Conservation (phyloP, 2,797 vertebrate species). For the Semotilus atromaculatus region DNA sequence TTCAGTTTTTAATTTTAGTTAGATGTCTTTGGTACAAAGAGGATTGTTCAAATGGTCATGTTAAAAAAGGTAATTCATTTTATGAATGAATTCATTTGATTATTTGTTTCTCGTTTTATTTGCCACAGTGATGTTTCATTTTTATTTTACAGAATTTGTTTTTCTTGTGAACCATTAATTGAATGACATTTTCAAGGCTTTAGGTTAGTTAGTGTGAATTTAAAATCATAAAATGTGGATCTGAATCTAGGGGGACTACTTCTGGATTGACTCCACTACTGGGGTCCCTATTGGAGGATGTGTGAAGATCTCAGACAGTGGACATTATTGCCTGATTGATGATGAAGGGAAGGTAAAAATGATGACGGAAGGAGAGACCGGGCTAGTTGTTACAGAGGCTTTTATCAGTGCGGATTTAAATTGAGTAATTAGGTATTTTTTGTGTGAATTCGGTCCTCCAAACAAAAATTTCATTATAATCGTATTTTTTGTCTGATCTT, state of each 20-base stretch:
- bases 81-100: not conserved
- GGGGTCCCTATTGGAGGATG: constrained; percentile 86
- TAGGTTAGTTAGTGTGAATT: not conserved
- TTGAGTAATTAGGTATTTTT: not conserved
- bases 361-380: not conserved
- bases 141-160: not conserved
- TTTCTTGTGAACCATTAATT: not conserved
- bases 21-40: constrained; percentile 11
- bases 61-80: constrained; percentile 49
- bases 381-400: not conserved
- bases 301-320: constrained; percentile 80
- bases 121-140: not conserved
- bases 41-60: constrained; percentile 36
- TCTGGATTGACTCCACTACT: constrained; percentile 84
- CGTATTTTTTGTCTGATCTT: not conserved
- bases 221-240: constrained; percentile 10
- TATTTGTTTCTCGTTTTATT: not conserved
- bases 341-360: constrained; percentile 90
- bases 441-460: not conserved
- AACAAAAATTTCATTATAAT: not conserved
- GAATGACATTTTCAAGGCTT: not conserved
- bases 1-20: constrained; percentile 1
- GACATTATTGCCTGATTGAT: constrained; percentile 82
- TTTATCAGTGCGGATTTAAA: not conserved
- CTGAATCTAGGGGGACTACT: constrained; percentile 85